phyloP scores from a whole-genome alignment of 2,888 invertebrate species.

The Oeneis ivallda region DNA sequence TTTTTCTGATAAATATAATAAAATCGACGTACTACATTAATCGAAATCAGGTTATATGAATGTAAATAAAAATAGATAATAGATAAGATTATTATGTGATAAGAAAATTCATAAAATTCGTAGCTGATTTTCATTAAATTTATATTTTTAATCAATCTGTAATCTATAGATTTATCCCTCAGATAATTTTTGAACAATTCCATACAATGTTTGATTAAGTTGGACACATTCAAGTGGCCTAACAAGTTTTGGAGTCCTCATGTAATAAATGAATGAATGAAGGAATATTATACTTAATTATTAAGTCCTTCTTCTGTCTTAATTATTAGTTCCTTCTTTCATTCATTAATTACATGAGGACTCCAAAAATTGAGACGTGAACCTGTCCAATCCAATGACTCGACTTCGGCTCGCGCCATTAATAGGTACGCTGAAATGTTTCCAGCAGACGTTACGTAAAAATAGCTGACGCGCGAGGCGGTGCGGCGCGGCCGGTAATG shows the following conservation, averaged over 20 bases:
- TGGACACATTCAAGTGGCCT: too few species aligned
- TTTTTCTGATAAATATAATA: not conserved
- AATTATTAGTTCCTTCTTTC: too few species aligned
- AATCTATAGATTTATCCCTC: too few species aligned
- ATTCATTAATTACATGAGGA: not conserved
- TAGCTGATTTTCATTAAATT: not conserved
- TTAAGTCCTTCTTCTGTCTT: too few species aligned
- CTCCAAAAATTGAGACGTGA: not conserved
- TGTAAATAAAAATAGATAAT: not conserved
- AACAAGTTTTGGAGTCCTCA: too few species aligned
- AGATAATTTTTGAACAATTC: too few species aligned
- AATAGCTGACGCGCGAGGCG: conserved; percentile 1
- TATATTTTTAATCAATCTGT: too few species aligned
- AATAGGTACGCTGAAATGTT: conserved; percentile 13
- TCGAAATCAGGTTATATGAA: not conserved
- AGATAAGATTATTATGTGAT: not conserved
- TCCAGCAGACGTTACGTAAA: conserved; percentile 23
- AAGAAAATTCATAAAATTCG: not conserved
- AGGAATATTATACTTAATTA: too few species aligned
- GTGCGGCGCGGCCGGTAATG: conserved; percentile 6
- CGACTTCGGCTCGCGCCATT: not conserved
- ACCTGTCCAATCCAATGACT: not conserved
- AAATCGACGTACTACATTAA: not conserved
- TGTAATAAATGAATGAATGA: too few species aligned
- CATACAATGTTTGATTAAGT: not conserved